Evolutionary conservation across 2,888 invertebrate species (phyloP).

Genomic region (Leptopilina syphax): DNA sequence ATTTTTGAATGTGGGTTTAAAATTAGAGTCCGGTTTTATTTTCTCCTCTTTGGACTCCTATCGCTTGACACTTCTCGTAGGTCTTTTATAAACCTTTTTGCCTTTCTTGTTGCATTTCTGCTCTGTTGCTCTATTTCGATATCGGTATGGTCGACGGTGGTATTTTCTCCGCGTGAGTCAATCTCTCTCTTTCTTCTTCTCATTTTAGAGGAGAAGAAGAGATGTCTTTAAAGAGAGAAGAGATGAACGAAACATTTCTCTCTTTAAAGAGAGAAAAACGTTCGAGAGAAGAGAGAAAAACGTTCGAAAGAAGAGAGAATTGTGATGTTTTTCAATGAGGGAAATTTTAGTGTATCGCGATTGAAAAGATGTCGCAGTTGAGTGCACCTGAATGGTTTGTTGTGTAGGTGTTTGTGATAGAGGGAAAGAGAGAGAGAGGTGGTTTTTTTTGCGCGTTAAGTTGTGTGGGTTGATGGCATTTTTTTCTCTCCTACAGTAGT

Average conservation of each 20-base stretch:
- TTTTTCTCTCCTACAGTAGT: not conserved
- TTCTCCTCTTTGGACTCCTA: not conserved
- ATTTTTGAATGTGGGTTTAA: not conserved
- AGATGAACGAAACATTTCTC: too few species aligned
- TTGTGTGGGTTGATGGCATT: not conserved
- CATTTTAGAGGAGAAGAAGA: too few species aligned
- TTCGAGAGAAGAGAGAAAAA: too few species aligned
- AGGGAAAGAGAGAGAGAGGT: too few species aligned
- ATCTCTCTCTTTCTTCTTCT: not conserved
- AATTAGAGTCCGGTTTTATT: not conserved
- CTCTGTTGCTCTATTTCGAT: constrained; percentile 32
- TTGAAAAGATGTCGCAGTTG: not conserved
- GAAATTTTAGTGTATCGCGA: constrained; percentile 2
- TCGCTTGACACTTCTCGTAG: not conserved
- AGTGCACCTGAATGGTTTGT: constrained; percentile 14
- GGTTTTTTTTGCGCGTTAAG: not conserved
- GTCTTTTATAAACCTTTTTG: too few species aligned
- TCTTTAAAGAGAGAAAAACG: too few species aligned
- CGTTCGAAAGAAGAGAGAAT: too few species aligned
- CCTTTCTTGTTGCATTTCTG: constrained; percentile 7
- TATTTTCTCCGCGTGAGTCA: constrained; percentile 49
- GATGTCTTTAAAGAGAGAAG: too few species aligned
- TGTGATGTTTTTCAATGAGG: constrained; percentile 6
- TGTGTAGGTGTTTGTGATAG: not conserved
- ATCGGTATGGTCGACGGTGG: constrained; percentile 36